These are phyloP conservation scores for Pasiphila rectangulata DNA, from an alignment of 2,888 invertebrate species.

Conservation along the genomic window DNA sequence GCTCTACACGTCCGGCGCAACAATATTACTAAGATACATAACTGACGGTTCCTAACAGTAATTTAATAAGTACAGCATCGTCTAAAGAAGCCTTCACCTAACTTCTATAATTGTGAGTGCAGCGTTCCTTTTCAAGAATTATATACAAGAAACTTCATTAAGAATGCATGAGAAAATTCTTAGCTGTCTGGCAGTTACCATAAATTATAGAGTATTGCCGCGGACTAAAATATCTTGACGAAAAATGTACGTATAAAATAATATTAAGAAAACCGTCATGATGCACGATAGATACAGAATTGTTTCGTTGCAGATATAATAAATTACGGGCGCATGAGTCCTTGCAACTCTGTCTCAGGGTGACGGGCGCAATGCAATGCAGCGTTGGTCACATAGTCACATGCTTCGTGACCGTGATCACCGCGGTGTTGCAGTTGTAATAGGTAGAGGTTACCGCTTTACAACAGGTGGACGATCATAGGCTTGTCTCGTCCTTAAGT, in stretches of 20 bases:
- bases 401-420: too few species aligned
- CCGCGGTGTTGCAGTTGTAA: too few species aligned
- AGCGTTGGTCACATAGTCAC: too few species aligned
- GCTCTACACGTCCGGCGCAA: background rate
- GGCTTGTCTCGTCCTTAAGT: too few species aligned
- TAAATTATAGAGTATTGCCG: constrained; percentile 18
- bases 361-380: too few species aligned
- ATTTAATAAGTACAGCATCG: background rate
- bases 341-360: too few species aligned
- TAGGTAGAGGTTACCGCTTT: too few species aligned
- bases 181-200: constrained; percentile 18
- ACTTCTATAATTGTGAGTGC: constrained; percentile 9
- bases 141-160: constrained; percentile 17
- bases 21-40: background rate
- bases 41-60: background rate
- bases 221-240: constrained; percentile 10
- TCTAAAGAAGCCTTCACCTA: background rate
- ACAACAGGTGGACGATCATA: too few species aligned
- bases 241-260: background rate
- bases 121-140: constrained; percentile 7
- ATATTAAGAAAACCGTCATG: too few species aligned
- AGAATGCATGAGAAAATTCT: constrained; percentile 20
- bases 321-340: too few species aligned
- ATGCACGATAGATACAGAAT: too few species aligned
- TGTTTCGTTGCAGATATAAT: too few species aligned